Base-by-base conservation (phyloP, 2,113 vertebrate species). In the Brienomyrus longianalis region DNA sequence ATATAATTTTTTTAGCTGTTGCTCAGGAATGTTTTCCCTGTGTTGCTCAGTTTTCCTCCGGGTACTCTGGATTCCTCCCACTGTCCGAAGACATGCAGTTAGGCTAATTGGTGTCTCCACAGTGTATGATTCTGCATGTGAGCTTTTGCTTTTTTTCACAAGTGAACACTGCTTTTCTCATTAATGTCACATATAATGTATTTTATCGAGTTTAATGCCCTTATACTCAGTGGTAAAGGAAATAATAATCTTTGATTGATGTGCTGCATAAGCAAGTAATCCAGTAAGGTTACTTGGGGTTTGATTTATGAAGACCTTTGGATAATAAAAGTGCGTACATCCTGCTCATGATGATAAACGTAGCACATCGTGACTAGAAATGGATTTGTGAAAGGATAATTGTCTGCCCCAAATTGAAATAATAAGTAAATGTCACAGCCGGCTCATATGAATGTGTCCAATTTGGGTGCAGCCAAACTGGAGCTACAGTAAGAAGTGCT, bases 301-400 rank as follows among this genome's bases (percentile, higher is more conserved):
- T 86, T 50, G 83, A 86, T 27, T 85, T 43, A 85, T 85, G 21
- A 50, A 85, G 43, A 50, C 83, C 47, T 50, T 85, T 85, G 43
- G 19, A 85, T 47, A 50, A 85, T 85, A 85, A 48, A 50, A 80
- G 74, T 39, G 70, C 5, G 6, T 35, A 77, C 15, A 23, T 47
- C 83, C 21, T 84, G 39, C 83, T 85, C 35, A 85, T 50, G 47
- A 85, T 85, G 83, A 50, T 85, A 85, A 47, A 85, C 43, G 21
- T 50, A 21, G 83, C 83, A 85, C 47, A 50, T 43, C 13, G 47
- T 85, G 83, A 85, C 83, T 45, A 48, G 50, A 85, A 50, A 85
- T 80, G 74, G 74, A 80, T 80, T 80, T 80, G 35, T 80, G 31
- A 80, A 80, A 43, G 74, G 74, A 80, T 80, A 80, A 80, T 43